A percentile compares a stretch with the other conserved stretches of the same genome.
These are phyloP conservation scores for Periophthalmus magnuspinnatus DNA, from an alignment of 2,797 vertebrate genomes.

Conservation along the genomic window DNA sequence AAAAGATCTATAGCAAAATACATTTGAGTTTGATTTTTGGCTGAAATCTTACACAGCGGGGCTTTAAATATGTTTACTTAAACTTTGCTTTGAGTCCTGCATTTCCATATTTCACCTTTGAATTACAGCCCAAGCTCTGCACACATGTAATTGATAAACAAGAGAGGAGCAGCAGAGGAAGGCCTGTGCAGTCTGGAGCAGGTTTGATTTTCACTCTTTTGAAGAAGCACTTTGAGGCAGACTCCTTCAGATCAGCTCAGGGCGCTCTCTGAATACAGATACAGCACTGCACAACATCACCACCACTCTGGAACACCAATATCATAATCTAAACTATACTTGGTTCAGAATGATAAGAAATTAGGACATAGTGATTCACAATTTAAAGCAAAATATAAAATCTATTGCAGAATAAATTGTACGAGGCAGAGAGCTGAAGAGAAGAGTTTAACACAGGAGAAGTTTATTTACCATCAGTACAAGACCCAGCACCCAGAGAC, in stretches of 20 bases:
- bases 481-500: too few relatives aligned
- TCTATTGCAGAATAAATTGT: too few relatives aligned
- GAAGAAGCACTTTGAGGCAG: conserved; percentile 16
- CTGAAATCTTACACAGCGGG: background rate
- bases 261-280: conserved; percentile 16
- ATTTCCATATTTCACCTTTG: background rate
- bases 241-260: conserved; percentile 21
- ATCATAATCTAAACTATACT: too few relatives aligned
- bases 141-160: background rate
- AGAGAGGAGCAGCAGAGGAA: background rate
- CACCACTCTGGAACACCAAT: background rate
- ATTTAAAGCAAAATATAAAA: too few relatives aligned
- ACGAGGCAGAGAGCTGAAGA: too few relatives aligned
- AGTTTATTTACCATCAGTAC: too few relatives aligned
- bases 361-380: too few relatives aligned
- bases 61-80: background rate
- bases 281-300: conserved; percentile 16
- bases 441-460: too few relatives aligned
- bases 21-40: background rate
- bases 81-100: background rate
- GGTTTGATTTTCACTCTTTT: conserved; percentile 17
- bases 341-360: too few relatives aligned
- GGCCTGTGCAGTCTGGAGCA: conserved; percentile 4
- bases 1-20: background rate
- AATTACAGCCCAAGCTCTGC: background rate